phyloP scores from a whole-genome alignment of 1,140 invertebrate genomes.

The Drosophila lini region DNA sequence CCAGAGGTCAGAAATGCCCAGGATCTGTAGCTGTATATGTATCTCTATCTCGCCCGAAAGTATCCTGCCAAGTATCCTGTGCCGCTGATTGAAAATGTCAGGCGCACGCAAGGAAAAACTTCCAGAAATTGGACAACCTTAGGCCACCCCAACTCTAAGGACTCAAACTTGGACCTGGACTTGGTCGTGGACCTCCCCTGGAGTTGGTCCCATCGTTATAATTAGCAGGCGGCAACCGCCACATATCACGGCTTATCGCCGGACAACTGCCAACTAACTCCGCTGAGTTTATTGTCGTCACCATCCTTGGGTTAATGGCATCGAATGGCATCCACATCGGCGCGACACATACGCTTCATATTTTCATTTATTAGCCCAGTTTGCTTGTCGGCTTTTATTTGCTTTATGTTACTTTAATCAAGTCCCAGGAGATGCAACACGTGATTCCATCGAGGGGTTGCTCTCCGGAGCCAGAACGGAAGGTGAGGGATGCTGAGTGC shows the following conservation, averaged over 20 bases:
- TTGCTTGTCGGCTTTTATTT: constrained; percentile 67
- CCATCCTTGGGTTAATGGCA: constrained; percentile 22
- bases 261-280: constrained; percentile 37
- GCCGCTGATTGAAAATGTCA: constrained; percentile 78
- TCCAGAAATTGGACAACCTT: constrained; percentile 23
- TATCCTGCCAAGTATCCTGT: constrained; percentile 27
- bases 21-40: constrained; percentile 22
- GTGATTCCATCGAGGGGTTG: constrained; percentile 69
- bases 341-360: constrained; percentile 69
- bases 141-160: neutral
- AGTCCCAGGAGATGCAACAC: constrained; percentile 84
- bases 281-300: constrained; percentile 19
- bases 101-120: constrained; percentile 56
- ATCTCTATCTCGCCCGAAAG: constrained; percentile 8
- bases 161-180: neutral
- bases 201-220: constrained; percentile 41
- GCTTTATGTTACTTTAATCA: constrained; percentile 83
- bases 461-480: constrained; percentile 3
- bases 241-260: constrained; percentile 48
- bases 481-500: constrained; percentile 14
- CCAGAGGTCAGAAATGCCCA: constrained; percentile 54
- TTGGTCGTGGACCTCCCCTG: neutral
- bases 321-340: constrained; percentile 40
- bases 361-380: constrained; percentile 81
- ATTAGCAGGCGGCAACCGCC: constrained; percentile 63